phyloP scores from a whole-genome alignment of 1,140 invertebrate species.

The Steinernema feltiae region DNA sequence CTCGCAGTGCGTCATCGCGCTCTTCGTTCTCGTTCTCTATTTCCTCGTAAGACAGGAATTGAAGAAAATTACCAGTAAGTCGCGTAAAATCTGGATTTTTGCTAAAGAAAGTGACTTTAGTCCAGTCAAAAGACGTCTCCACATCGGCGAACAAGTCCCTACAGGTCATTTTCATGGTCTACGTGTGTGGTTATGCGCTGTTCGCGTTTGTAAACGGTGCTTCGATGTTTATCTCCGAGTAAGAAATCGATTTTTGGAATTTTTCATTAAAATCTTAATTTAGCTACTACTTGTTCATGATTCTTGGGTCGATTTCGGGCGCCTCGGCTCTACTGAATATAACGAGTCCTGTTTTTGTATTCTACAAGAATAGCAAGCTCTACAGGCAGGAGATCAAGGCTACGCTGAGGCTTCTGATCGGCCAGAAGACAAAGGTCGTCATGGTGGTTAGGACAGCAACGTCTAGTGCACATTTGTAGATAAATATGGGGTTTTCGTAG shows the following conservation, averaged over 20 bases:
- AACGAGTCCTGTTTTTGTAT: not conserved
- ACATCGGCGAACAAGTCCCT: not conserved
- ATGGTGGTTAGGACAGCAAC: not conserved
- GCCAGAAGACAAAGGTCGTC: not conserved
- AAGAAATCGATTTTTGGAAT: not conserved
- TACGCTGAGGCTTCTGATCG: not conserved
- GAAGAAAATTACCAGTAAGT: not conserved
- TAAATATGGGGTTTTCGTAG: too few species aligned
- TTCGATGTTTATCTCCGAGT: not conserved
- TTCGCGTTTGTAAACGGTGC: not conserved
- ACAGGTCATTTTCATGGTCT: not conserved
- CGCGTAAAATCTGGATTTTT: too few species aligned
- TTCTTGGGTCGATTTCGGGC: not conserved
- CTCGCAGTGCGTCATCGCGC: not conserved
- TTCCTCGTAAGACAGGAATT: not conserved
- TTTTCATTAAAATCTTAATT: not conserved
- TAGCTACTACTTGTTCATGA: not conserved
- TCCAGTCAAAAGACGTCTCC: not conserved
- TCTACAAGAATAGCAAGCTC: not conserved
- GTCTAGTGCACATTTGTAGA: too few species aligned
- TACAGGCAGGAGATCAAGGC: not conserved
- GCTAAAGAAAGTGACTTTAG: too few species aligned
- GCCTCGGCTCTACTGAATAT: not conserved
- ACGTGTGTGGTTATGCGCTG: constrained; percentile 3
- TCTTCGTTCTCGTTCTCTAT: not conserved